phyloP scores from a whole-genome alignment of 2,888 invertebrate species.

The Phytoseiulus persimilis region DNA sequence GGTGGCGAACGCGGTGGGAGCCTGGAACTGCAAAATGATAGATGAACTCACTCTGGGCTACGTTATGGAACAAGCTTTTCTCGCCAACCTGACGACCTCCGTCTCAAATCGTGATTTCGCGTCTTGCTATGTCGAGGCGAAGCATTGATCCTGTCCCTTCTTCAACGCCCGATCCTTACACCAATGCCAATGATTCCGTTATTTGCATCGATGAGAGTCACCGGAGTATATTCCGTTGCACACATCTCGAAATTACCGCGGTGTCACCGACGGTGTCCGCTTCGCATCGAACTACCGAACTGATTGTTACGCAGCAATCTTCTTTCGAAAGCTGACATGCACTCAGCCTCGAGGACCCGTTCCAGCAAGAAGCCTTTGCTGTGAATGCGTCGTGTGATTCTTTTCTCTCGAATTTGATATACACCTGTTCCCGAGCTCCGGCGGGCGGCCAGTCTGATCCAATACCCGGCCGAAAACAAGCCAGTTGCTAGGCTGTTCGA shows the following conservation, averaged over 20 bases:
- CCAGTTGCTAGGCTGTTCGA: not conserved
- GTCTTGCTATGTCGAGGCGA: no score
- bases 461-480: not conserved
- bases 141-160: no score
- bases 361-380: not conserved
- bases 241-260: no score
- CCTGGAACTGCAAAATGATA: not conserved
- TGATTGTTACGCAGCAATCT: no score
- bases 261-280: no score
- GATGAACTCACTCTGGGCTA: not conserved
- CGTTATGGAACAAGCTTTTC: not conserved
- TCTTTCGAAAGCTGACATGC: no score
- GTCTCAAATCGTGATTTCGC: not conserved
- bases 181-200: no score
- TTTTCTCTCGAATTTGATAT: not conserved
- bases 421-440: not conserved
- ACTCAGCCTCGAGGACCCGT: not conserved
- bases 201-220: no score
- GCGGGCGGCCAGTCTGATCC: not conserved
- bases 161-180: no score
- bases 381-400: not conserved
- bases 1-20: not conserved
- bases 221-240: no score
- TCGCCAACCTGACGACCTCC: not conserved
- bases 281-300: no score